These are phyloP conservation scores for Pomacea maculata DNA, from an alignment of 1,140 invertebrate genomes.

Conservation along the genomic window DNA sequence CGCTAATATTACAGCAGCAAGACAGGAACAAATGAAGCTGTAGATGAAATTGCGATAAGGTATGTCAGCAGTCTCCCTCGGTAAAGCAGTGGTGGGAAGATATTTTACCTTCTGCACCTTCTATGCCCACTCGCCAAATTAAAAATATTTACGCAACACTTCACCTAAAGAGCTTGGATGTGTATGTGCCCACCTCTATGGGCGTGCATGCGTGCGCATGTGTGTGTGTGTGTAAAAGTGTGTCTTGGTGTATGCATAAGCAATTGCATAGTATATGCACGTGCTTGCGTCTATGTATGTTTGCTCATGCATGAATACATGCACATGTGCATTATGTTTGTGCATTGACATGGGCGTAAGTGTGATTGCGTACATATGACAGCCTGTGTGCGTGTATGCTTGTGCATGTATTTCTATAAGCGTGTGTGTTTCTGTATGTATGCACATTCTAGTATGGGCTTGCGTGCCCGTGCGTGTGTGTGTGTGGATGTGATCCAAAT, in stretches of 20 bases:
- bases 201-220: background rate
- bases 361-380: slow-evolving; percentile 4
- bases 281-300: slow-evolving; percentile 15
- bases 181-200: no score
- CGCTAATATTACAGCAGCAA: no score
- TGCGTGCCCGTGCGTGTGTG: slow-evolving; percentile 9
- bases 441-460: background rate
- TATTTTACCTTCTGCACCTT: no score
- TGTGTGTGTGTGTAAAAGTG: slow-evolving; percentile 2
- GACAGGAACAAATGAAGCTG: no score
- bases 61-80: no score
- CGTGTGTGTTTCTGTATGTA: background rate
- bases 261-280: background rate
- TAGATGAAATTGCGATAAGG: no score
- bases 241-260: background rate
- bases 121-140: no score
- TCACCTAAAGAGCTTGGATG: no score
- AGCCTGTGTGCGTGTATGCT: background rate
- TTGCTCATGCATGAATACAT: no score
- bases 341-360: background rate
- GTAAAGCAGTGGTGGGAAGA: no score
- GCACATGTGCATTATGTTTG: no score
- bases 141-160: no score
- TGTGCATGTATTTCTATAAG: background rate
- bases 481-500: slow-evolving; percentile 7